Evolutionary conservation across 2,888 invertebrate genomes (phyloP).

Genomic region (Homarus gammarus): DNA sequence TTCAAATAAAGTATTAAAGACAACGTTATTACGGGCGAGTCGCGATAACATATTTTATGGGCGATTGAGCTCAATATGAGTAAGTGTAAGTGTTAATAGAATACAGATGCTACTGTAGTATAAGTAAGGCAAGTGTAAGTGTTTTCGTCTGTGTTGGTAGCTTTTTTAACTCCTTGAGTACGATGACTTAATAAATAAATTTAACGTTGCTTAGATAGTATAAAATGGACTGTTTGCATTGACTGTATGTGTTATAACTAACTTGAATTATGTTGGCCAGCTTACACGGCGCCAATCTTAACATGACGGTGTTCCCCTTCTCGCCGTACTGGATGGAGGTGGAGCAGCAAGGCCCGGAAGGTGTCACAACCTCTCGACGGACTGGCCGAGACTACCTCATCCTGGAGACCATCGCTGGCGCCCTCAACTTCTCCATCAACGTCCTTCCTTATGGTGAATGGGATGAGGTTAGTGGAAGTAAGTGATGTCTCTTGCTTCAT

Average conservation of each 20-base stretch:
- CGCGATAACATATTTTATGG: too few species aligned
- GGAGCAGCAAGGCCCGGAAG: neutral
- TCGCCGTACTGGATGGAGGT: conserved; percentile 23
- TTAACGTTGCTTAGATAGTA: too few species aligned
- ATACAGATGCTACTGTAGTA: too few species aligned
- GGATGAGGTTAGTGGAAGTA: conserved; percentile 20
- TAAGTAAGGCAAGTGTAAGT: too few species aligned
- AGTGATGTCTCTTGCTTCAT: too few species aligned
- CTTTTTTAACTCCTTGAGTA: too few species aligned
- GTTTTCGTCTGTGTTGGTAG: too few species aligned
- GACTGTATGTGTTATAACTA: neutral
- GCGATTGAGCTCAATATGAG: too few species aligned
- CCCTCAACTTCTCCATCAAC: conserved; percentile 33
- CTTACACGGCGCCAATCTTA: conserved; percentile 31
- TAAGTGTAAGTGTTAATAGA: too few species aligned
- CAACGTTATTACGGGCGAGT: too few species aligned
- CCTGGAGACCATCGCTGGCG: neutral
- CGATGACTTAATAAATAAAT: too few species aligned
- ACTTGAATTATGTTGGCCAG: neutral
- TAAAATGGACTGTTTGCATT: neutral
- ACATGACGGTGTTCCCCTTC: conserved; percentile 23
- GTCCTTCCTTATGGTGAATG: conserved; percentile 4
- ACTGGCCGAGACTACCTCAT: conserved; percentile 19
- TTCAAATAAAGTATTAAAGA: too few species aligned
- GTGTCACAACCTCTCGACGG: neutral